A percentile compares a stretch with the other conserved stretches of the same genome.
Evolutionary conservation across 2,113 vertebrate genomes (phyloP).

Genomic region (Gnathonemus echidnorhynchus): DNA sequence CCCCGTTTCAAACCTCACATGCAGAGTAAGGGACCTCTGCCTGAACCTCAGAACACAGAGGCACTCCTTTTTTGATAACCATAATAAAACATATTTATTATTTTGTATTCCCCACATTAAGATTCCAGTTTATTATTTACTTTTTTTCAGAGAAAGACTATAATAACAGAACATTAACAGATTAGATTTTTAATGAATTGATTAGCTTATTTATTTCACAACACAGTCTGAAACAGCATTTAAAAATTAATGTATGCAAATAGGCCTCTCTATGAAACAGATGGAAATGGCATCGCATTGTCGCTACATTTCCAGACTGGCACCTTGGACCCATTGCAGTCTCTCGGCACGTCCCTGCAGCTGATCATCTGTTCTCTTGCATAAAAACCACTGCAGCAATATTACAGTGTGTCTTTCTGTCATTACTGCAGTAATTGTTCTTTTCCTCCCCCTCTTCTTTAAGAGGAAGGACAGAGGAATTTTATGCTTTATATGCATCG

Average conservation of each 20-base stretch:
- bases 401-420: slow-evolving; percentile 42
- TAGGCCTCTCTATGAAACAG: neutral
- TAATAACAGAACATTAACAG: neutral
- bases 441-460: slow-evolving; percentile 23
- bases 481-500: slow-evolving; percentile 49
- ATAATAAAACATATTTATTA: neutral
- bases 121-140: neutral
- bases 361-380: neutral
- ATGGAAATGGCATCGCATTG: neutral
- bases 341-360: neutral
- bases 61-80: neutral
- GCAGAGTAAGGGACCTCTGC: neutral
- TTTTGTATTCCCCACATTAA: neutral
- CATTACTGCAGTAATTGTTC: slow-evolving; percentile 58
- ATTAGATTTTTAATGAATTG: neutral
- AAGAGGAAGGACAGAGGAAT: slow-evolving; percentile 47
- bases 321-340: neutral
- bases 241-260: neutral
- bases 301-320: neutral
- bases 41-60: neutral
- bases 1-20: neutral
- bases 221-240: neutral
- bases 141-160: neutral
- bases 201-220: neutral
- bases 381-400: slow-evolving; percentile 28